A percentile compares a stretch with the other conserved stretches of the same genome.
phyloP scores from a whole-genome alignment of 2,797 vertebrate genomes.

The Helicolenus hilgendorfi region DNA sequence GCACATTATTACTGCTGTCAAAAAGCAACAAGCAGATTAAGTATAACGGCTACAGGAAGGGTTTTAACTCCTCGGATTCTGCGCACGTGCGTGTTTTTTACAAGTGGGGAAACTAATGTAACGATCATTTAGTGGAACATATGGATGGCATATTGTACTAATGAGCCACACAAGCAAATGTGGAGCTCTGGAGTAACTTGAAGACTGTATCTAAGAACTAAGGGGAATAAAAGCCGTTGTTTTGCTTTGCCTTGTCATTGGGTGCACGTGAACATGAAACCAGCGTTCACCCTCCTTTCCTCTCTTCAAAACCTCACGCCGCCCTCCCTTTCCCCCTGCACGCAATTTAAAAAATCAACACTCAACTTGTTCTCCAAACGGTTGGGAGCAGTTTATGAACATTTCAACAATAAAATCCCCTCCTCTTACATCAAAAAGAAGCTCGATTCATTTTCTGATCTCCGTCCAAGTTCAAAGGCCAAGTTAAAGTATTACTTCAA shows the following conservation, averaged over 20 bases:
- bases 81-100: conserved; percentile 13
- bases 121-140: conserved; percentile 47
- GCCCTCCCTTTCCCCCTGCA: conserved; percentile 33
- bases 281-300: conserved; percentile 41
- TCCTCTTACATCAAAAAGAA: conserved; percentile 97
- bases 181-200: conserved; percentile 9
- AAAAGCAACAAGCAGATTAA: conserved; percentile 76
- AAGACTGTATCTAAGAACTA: conserved; percentile 28
- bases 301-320: conserved; percentile 8
- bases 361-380: conserved; percentile 92
- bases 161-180: conserved; percentile 59
- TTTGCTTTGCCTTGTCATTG: conserved; percentile 63
- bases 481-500: conserved; percentile 99
- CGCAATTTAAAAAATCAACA: conserved; percentile 88
- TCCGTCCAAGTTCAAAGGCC: conserved; percentile 99
- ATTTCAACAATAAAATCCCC: conserved; percentile 98
- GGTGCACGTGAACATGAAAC: conserved; percentile 67
- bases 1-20: conserved; percentile 73
- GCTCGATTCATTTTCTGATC: conserved; percentile 99
- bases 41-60: conserved; percentile 57
- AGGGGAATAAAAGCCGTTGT: conserved; percentile 56
- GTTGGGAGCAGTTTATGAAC: conserved; percentile 95
- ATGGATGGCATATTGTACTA: conserved; percentile 60
- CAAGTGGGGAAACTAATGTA: conserved; percentile 46
- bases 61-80: conserved; percentile 39